phyloP scores from a whole-genome alignment of 2,113 vertebrate species.

The Macrotus californicus region DNA sequence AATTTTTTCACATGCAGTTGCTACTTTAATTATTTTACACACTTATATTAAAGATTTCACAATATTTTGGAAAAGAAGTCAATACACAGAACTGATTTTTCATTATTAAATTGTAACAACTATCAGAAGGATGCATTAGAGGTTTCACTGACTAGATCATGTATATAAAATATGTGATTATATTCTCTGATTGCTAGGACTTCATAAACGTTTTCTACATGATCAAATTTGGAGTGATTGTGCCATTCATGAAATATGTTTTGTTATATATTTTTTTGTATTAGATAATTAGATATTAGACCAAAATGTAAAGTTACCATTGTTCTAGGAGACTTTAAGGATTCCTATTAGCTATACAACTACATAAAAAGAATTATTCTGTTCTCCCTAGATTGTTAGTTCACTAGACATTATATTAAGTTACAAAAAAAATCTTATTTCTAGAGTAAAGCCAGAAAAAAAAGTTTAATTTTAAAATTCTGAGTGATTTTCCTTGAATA shows the following conservation, averaged over 20 bases:
- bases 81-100: background rate
- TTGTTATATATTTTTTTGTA: constrained; percentile 8
- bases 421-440: constrained; percentile 12
- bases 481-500: background rate
- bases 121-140: background rate
- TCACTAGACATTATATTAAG: background rate
- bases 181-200: background rate
- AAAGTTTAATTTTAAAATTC: constrained; percentile 2
- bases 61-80: background rate
- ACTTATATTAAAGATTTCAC: background rate
- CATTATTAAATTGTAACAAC: background rate
- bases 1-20: background rate
- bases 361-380: background rate
- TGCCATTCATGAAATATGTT: background rate
- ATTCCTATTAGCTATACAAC: background rate
- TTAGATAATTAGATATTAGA: background rate
- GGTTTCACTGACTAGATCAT: background rate
- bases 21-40: background rate
- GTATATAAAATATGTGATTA: background rate
- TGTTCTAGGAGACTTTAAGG: background rate
- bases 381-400: background rate
- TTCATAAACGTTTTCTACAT: background rate
- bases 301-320: background rate
- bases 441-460: background rate
- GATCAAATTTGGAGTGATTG: background rate